Evolutionary conservation across 2,797 vertebrate species (phyloP), one percentile per base, ranked within the genome.

Genomic region (Rachycentron canadum): DNA sequence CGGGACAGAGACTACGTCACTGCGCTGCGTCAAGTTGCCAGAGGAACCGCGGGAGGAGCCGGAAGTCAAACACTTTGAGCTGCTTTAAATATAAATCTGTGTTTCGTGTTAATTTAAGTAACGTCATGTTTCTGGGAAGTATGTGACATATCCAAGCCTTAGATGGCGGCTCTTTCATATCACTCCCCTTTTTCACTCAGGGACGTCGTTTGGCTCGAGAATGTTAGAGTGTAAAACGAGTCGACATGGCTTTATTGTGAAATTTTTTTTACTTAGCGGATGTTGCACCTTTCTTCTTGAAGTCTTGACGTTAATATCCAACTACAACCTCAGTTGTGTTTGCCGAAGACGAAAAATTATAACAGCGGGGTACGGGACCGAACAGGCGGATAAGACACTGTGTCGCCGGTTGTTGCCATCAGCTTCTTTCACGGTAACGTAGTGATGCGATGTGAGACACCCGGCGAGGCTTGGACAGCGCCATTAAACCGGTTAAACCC

Each of bases 281-380:
- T 0, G 4, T 68, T 0, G 1, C 0, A 0, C 19, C 32, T 49
- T 45, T 11, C 13, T 19, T 13, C 25, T 23, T 12, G 4, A 1
- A 9, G 8, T 1, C 16, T 79, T 85, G 67, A 78, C 45, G 69
- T 69, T 19, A 34, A 50, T 72, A 53, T 85, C 73, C 82, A 89
- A 89, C 72, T 80, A 87, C 89, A 91, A 87, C 86, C 85, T 86
- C 87, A 86, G 91, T 87, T 85, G 89, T 91, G 87, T 86, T 82
- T 92, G 90, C 86, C 84, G 84, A 91, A 92, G 93, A 89, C 88
- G 75, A 89, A 84, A 84, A 88, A 88, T 91, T 92, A 84, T 87
- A 91, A 85, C 88, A 62, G 47, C 85, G 69, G 87, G 57, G 79
- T 81, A 83, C 72, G 72, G 71, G 81, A 65, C 81, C 74, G 82